A percentile compares a stretch with the other conserved stretches of the same genome.
These are phyloP conservation scores for Litocranius walleri DNA, from an alignment of 2,113 vertebrate species.

Conservation along the genomic window DNA sequence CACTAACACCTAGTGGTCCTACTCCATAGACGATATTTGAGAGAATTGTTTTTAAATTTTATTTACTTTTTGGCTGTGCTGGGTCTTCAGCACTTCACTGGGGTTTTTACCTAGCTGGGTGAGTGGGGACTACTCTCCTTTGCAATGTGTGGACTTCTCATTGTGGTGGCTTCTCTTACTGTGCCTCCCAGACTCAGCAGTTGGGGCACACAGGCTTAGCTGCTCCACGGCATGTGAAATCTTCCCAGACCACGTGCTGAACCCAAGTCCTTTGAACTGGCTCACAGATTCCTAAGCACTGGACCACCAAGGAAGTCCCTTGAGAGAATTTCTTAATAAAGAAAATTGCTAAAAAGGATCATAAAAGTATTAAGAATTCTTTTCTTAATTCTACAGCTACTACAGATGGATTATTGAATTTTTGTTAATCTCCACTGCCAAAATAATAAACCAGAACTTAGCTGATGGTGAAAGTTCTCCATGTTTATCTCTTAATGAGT, in stretches of 20 bases:
- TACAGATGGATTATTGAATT: background rate
- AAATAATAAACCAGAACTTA: background rate
- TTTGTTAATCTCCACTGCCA: background rate
- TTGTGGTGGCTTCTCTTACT: background rate
- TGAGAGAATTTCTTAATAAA: conserved; percentile 5
- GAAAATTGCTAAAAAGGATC: background rate
- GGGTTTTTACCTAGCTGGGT: background rate
- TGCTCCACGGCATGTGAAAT: background rate
- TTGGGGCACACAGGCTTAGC: background rate
- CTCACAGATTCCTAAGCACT: background rate
- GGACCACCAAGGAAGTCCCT: background rate
- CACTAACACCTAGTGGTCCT: background rate
- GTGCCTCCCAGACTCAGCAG: background rate
- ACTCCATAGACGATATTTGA: background rate
- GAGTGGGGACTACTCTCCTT: background rate
- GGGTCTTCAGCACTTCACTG: background rate
- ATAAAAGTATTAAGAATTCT: background rate
- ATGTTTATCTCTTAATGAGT: background rate
- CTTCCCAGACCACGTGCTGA: background rate
- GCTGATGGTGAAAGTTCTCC: background rate
- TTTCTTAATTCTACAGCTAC: background rate
- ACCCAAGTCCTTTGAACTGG: background rate
- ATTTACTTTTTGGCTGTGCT: background rate
- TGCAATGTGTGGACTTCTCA: background rate
- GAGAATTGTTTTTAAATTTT: background rate